phyloP scores from a whole-genome alignment of 2,888 invertebrate genomes.

The Amiota communis region DNA sequence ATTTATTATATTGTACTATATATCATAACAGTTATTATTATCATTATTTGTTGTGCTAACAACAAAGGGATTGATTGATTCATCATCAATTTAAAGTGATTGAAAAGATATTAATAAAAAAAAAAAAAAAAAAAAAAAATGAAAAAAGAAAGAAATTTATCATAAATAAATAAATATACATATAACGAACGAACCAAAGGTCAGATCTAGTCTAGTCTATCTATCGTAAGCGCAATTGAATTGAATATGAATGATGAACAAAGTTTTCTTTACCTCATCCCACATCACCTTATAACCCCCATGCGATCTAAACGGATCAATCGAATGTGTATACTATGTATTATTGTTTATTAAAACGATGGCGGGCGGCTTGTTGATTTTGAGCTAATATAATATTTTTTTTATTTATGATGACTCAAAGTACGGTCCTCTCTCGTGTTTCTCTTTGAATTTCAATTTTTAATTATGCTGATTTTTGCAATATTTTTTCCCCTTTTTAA shows the following conservation, averaged over 20 bases:
- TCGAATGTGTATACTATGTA: not conserved
- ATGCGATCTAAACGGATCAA: too few species aligned
- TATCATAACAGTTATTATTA: too few species aligned
- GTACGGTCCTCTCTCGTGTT: too few species aligned
- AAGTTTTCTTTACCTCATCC: too few species aligned
- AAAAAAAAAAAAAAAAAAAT: too few species aligned
- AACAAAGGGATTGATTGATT: not conserved
- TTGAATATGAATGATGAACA: too few species aligned
- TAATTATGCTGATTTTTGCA: conserved; percentile 17
- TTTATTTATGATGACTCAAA: conserved; percentile 5
- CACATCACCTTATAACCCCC: too few species aligned
- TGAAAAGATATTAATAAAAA: not conserved
- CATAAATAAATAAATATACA: not conserved
- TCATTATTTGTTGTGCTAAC: not conserved
- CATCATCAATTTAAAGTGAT: conserved; percentile 22
- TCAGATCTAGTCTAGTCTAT: too few species aligned
- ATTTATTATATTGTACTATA: too few species aligned
- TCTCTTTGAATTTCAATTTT: not conserved
- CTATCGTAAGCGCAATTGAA: not conserved
- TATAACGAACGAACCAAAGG: not conserved
- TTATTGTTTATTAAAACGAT: not conserved
- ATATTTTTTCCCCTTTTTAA: not conserved
- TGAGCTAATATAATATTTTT: too few species aligned
- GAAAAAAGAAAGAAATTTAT: not conserved
- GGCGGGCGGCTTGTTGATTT: too few species aligned